A percentile compares a stretch with the other conserved stretches of the same genome.
Evolutionary conservation across 2,888 invertebrate genomes (phyloP).

Genomic region (Piscicola geometra): DNA sequence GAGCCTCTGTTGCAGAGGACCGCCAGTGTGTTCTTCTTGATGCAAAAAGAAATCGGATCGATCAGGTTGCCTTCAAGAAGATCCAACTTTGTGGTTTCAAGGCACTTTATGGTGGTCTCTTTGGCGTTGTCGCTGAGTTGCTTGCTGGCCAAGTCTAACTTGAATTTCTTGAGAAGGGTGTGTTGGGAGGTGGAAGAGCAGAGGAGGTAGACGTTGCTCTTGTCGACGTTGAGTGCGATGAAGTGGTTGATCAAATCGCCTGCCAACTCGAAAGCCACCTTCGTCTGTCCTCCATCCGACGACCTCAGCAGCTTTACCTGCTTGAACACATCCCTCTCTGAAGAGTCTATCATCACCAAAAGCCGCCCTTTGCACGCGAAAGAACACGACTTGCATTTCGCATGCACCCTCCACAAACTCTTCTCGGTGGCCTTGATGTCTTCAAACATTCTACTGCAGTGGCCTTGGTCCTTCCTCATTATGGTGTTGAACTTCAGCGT

Average conservation of each 20-base stretch:
- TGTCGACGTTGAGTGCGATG: neutral
- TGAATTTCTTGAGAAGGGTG: neutral
- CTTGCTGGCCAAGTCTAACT: neutral
- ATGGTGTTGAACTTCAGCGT: neutral
- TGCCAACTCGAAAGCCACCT: neutral
- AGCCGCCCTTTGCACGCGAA: neutral
- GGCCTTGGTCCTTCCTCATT: neutral
- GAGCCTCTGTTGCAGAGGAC: neutral
- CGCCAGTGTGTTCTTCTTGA: neutral
- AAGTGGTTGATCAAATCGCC: neutral
- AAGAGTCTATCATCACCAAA: neutral
- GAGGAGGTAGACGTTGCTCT: constrained; percentile 6
- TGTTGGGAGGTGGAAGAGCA: constrained; percentile 5
- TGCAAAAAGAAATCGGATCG: neutral
- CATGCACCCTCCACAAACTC: neutral
- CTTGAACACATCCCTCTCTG: neutral
- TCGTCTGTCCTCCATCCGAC: neutral
- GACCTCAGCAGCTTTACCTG: neutral
- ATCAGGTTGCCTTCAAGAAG: neutral
- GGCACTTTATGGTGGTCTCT: neutral
- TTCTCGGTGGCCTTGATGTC: neutral
- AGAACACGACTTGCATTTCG: neutral
- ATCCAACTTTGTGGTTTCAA: neutral
- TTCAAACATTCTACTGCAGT: neutral
- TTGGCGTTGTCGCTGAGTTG: neutral